A percentile compares a stretch with the other conserved stretches of the same genome.
Evolutionary conservation across 2,888 invertebrate genomes (phyloP).

Genomic region (Erpobdella octoculata): DNA sequence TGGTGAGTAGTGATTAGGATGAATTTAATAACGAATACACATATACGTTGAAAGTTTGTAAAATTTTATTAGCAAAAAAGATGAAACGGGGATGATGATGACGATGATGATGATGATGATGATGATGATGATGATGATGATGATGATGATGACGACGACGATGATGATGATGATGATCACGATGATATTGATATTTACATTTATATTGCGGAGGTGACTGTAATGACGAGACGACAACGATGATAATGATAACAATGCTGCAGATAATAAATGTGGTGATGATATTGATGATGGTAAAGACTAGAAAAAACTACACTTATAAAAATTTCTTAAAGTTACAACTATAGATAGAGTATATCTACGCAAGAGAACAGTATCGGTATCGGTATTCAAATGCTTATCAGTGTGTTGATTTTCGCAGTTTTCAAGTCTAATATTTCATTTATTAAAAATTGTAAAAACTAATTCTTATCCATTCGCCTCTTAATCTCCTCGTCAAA

Average conservation of each 20-base stretch:
- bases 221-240: background rate
- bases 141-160: background rate
- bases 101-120: background rate
- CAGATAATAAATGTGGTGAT: background rate
- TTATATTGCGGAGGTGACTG: too few species aligned
- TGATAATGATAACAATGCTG: background rate
- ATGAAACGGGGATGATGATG: background rate
- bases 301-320: too few species aligned
- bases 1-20: background rate
- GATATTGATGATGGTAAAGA: background rate
- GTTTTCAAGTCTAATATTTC: too few species aligned
- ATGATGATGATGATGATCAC: background rate
- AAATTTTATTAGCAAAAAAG: background rate
- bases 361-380: too few species aligned
- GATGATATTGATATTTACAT: background rate
- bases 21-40: background rate
- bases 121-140: background rate
- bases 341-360: too few species aligned
- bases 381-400: too few species aligned
- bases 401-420: too few species aligned
- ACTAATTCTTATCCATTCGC: too few species aligned
- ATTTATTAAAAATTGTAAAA: too few species aligned
- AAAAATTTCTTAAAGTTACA: too few species aligned
- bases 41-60: background rate
- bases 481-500: too few species aligned